A percentile compares a stretch with the other conserved stretches of the same genome.
Evolutionary conservation across 2,113 vertebrate species (phyloP).

Genomic region (Otolemur garnettii): DNA sequence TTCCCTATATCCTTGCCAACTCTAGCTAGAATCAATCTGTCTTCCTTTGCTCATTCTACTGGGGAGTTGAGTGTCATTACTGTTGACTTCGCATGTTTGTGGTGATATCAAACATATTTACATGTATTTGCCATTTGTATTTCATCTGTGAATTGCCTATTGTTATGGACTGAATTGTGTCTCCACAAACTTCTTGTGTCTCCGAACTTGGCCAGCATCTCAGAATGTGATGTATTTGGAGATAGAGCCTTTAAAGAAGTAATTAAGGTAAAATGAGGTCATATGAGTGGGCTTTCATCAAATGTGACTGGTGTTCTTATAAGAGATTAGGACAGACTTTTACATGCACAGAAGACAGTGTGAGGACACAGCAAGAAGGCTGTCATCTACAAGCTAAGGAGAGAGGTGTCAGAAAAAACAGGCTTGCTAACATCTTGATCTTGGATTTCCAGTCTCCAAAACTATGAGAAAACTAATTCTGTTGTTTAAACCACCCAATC

Average conservation of each 20-base stretch:
- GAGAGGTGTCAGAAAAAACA: not conserved
- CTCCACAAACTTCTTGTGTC: not conserved
- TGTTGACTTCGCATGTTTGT: not conserved
- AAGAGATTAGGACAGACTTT: conserved; percentile 12
- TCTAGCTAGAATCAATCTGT: not conserved
- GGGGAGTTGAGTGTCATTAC: not conserved
- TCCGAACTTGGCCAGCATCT: not conserved
- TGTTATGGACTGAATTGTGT: not conserved
- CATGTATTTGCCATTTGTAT: not conserved
- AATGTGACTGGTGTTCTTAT: not conserved
- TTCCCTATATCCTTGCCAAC: conserved; percentile 21
- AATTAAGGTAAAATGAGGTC: conserved; percentile 26
- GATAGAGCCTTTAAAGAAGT: not conserved
- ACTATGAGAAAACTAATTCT: conserved; percentile 7
- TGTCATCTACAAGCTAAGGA: not conserved
- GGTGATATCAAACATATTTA: not conserved
- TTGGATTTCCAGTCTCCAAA: not conserved
- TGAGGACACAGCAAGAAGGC: not conserved
- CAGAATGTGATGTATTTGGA: conserved; percentile 45
- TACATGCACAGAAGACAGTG: not conserved
- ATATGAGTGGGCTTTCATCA: not conserved
- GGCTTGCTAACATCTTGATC: not conserved
- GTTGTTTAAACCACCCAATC: not conserved
- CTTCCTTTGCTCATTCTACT: not conserved
- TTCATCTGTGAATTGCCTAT: not conserved